phyloP scores from a whole-genome alignment of 1,140 invertebrate species.

The Mactra quadrangularis region DNA sequence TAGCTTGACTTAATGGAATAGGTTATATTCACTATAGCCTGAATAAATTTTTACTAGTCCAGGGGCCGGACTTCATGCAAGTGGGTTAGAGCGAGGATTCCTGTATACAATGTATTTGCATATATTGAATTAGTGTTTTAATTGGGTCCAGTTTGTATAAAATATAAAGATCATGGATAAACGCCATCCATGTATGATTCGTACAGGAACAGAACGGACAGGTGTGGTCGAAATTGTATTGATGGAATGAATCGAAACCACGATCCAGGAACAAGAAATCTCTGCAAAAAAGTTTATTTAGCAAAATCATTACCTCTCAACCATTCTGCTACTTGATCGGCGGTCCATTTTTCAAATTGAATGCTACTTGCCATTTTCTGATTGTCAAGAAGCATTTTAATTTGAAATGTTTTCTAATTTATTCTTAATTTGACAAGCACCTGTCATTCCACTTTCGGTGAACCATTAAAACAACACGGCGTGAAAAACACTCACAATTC shows the following conservation, averaged over 20 bases:
- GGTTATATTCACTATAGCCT: too few relatives aligned
- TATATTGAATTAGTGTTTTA: too few relatives aligned
- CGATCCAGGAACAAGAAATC: neutral
- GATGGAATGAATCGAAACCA: neutral
- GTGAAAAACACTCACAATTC: neutral
- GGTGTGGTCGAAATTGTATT: neutral
- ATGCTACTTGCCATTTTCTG: constrained; percentile 65
- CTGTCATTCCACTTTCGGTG: constrained; percentile 51
- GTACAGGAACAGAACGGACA: too few relatives aligned
- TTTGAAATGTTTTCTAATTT: constrained; percentile 36
- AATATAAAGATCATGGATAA: too few relatives aligned
- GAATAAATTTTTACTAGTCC: too few relatives aligned
- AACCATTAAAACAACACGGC: neutral
- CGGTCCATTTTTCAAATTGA: constrained; percentile 88
- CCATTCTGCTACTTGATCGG: constrained; percentile 97
- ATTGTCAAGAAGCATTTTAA: constrained; percentile 54
- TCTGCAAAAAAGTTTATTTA: too few relatives aligned
- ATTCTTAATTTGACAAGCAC: constrained; percentile 40
- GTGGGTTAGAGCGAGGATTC: too few relatives aligned
- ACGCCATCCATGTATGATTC: too few relatives aligned
- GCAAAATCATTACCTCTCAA: constrained; percentile 88
- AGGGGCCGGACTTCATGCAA: too few relatives aligned
- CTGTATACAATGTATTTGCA: too few relatives aligned
- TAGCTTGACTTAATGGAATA: too few relatives aligned
- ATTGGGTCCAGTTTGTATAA: too few relatives aligned